phyloP scores from a whole-genome alignment of 2,113 vertebrate species.

The Genyomyrus donnyi region DNA sequence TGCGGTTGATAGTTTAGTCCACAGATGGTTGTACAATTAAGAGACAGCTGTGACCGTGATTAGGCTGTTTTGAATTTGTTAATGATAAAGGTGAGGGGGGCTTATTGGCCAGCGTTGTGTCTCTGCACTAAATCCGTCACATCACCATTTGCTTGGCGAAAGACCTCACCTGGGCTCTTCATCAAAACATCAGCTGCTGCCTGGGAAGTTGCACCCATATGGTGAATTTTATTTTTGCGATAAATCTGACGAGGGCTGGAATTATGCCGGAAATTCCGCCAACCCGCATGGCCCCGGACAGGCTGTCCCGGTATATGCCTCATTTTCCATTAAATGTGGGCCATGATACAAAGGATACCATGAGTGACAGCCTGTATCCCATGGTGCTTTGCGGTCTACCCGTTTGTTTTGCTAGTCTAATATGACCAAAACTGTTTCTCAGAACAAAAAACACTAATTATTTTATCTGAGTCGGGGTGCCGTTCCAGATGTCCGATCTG shows the following conservation, averaged over 20 bases:
- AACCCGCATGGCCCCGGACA: background rate
- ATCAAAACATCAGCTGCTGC: background rate
- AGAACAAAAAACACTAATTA: background rate
- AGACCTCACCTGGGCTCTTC: background rate
- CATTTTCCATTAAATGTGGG: background rate
- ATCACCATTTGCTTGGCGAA: background rate
- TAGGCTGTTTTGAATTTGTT: background rate
- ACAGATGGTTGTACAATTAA: conserved; percentile 9
- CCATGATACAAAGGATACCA: background rate
- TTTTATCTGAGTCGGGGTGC: background rate
- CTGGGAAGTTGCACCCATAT: background rate
- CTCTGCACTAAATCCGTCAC: background rate
- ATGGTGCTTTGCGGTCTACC: background rate
- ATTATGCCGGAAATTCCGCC: background rate
- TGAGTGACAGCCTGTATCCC: background rate
- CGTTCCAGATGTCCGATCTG: background rate
- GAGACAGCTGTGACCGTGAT: background rate
- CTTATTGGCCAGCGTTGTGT: background rate
- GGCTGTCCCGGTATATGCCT: background rate
- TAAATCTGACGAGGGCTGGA: background rate
- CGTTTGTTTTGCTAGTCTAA: background rate
- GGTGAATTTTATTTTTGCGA: background rate
- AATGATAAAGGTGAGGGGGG: background rate
- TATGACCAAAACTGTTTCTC: background rate
- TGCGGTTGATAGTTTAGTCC: background rate